Percentiles rank a stretch among this genome's conserved stretches.
phyloP scores from a whole-genome alignment of 2,113 vertebrate genomes.

The Pteruthius melanotis region DNA sequence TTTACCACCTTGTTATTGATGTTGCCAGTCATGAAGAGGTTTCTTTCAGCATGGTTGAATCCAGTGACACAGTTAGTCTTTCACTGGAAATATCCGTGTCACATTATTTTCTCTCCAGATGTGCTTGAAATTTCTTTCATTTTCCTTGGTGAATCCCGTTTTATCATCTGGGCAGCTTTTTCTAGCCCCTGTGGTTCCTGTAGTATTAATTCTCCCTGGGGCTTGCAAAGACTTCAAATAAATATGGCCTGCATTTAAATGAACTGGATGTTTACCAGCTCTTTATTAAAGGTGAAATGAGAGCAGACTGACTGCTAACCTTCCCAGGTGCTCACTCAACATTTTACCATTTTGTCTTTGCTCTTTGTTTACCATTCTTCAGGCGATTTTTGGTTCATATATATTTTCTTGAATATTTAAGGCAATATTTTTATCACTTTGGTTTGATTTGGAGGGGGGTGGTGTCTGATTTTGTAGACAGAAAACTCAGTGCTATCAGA shows the following conservation, averaged over 20 bases:
- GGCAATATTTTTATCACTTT: background rate
- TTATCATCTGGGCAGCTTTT: background rate
- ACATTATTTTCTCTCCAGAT: background rate
- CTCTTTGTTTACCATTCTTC: background rate
- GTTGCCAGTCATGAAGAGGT: constrained; percentile 16
- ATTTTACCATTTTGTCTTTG: background rate
- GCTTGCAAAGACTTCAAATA: background rate
- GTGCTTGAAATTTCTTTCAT: background rate
- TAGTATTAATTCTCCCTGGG: background rate
- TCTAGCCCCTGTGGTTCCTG: background rate
- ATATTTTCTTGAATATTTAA: background rate
- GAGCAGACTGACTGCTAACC: background rate
- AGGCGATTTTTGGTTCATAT: background rate
- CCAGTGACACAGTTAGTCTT: constrained; percentile 14
- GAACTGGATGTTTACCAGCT: background rate
- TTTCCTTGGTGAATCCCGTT: constrained; percentile 1
- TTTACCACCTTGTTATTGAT: constrained; percentile 44
- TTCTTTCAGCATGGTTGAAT: constrained; percentile 17
- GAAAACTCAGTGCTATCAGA: background rate
- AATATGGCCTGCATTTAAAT: constrained; percentile 3
- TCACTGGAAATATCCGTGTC: constrained; percentile 30
- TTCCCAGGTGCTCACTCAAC: background rate
- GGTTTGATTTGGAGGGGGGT: background rate
- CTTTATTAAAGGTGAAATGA: constrained; percentile 13
- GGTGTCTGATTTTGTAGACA: background rate